Percentiles rank a stretch among this genome's conserved stretches.
These are phyloP conservation scores for Zonitis immaculata DNA, from an alignment of 2,888 invertebrate genomes.

Conservation along the genomic window DNA sequence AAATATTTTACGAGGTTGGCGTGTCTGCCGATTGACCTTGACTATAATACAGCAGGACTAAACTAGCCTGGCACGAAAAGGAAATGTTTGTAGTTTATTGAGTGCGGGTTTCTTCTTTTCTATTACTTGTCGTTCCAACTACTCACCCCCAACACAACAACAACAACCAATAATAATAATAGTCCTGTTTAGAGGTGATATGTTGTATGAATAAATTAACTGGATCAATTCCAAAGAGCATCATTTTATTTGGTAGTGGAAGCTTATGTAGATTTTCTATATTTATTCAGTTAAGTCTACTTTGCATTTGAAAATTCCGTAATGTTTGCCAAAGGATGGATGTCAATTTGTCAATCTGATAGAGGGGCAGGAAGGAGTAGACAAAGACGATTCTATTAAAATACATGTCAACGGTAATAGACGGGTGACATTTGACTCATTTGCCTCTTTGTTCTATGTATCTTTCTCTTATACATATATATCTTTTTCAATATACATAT, in stretches of 20 bases:
- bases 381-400: constrained; percentile 4
- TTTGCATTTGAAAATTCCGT: neutral
- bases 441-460: constrained; percentile 23
- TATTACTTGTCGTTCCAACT: too few species aligned
- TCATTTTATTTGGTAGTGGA: constrained; percentile 5
- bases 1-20: constrained; percentile 40
- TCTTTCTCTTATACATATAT: too few species aligned
- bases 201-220: constrained; percentile 20
- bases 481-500: too few species aligned
- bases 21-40: constrained; percentile 35
- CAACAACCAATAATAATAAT: too few species aligned
- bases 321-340: neutral
- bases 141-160: too few species aligned
- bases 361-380: neutral
- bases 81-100: constrained; percentile 1
- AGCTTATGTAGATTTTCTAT: too few species aligned
- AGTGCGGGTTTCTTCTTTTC: neutral
- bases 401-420: constrained; percentile 8
- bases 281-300: neutral
- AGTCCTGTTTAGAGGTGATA: too few species aligned
- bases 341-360: neutral
- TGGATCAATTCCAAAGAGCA: constrained; percentile 6
- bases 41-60: constrained; percentile 26
- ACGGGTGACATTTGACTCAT: constrained; percentile 15
- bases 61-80: neutral